Conservation (phyloP, 2,888 invertebrate species). For the Magallana nippona region DNA sequence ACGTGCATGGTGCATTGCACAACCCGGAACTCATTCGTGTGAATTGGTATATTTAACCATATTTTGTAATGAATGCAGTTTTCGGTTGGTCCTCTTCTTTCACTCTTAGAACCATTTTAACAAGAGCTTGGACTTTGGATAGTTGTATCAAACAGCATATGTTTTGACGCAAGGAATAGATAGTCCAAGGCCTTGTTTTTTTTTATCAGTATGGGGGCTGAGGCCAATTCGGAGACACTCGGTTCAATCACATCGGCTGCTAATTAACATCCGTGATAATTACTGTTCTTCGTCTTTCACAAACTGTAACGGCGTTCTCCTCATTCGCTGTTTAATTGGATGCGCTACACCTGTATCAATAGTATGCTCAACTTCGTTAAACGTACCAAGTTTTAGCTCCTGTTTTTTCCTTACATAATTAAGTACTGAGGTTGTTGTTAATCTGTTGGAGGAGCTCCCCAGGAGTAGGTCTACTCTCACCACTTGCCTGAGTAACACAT, state of each 20-base stretch:
- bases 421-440: too few relatives aligned
- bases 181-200: too few relatives aligned
- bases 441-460: neutral
- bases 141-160: too few relatives aligned
- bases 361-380: conserved; percentile 51
- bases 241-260: conserved; percentile 47
- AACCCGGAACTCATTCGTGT: conserved; percentile 60
- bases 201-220: conserved; percentile 50
- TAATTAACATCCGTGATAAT: conserved; percentile 50
- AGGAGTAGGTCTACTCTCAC: neutral
- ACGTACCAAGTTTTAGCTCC: conserved; percentile 39
- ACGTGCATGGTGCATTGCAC: conserved; percentile 56
- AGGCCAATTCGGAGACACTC: conserved; percentile 51
- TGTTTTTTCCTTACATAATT: too few relatives aligned
- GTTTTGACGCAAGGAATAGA: too few relatives aligned
- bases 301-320: conserved; percentile 52
- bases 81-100: conserved; percentile 52
- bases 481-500: neutral
- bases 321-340: conserved; percentile 54
- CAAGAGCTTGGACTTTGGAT: too few relatives aligned
- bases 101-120: too few relatives aligned
- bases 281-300: conserved; percentile 53
- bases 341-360: conserved; percentile 51
- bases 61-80: conserved; percentile 62
- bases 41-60: conserved; percentile 60